Evolutionary conservation across 2,797 vertebrate species (phyloP), one percentile per base, ranked within the genome.

Genomic region (Gymnoscopelus braueri): DNA sequence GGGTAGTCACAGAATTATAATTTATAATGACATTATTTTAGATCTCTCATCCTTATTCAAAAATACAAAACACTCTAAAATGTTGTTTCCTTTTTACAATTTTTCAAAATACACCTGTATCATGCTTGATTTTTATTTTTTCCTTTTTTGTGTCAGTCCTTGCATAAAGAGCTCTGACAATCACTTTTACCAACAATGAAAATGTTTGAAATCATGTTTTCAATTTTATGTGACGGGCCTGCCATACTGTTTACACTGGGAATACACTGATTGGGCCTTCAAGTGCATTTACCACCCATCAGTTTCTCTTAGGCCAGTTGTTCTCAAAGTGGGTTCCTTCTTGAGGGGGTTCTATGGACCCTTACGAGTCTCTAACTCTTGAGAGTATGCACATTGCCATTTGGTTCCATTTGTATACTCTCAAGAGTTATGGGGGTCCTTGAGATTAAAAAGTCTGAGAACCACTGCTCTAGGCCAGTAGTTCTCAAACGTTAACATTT

Each of bases 171-270:
- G n/a, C 15, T 39, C 65, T 67, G 47, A 57, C 26, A 50, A 58
- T 50, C 19, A 12, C 6, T 49, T 32, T 48, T 23, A 51, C n/a
- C 50, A 15, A 15, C 12, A 51, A 51, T 51, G 13, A 49, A 13
- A 67, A 57, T 32, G 6, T 56, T 56, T 65, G 35, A 71, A 51
- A 69, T 32, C 35, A 73, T 32, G 62, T 49, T 78, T 77, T 64
- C 11, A 71, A 50, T 65, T 54, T 32, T 51, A 26, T 51, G 49
- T 52, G 61, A 24, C 23, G 5, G 35, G 11, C 7, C 35, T 57
- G 66, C 61, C 39, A 65, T 65, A 60, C n/a, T 82, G 79, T 87
- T 87, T 78, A 44, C 15, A 47, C 29, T 39, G 39, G 39, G 39
- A 12, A 59, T 35, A 26, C n/a, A 60, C 51, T 51, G 50, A 51